Conservation (phyloP, 2,797 vertebrate genomes). For the Ispidina lecontei region DNA sequence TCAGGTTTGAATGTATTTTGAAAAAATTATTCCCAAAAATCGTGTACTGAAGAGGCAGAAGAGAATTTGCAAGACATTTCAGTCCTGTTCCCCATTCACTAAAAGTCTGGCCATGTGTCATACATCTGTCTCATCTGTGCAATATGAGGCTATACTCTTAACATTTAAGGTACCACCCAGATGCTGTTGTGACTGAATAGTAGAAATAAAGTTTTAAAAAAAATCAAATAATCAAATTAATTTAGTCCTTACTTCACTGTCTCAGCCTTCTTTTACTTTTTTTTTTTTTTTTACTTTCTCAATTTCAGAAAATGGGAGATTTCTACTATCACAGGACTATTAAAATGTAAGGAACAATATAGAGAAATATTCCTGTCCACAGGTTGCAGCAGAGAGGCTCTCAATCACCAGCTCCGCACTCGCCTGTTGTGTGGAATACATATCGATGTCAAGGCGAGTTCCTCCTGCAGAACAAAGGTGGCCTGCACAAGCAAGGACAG, state of each 20-base stretch:
- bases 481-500: not conserved
- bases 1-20: not conserved
- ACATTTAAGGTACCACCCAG: not conserved
- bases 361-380: not conserved
- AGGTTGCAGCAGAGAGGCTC: not conserved
- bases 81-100: not conserved
- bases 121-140: not conserved
- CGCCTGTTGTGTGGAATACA: constrained; percentile 56
- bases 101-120: not conserved
- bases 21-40: not conserved
- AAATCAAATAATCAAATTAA: not conserved
- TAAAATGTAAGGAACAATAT: not conserved
- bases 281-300: not conserved
- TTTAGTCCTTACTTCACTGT: not conserved
- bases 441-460: constrained; percentile 45
- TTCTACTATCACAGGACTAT: not conserved
- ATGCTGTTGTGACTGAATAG: not conserved
- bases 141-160: not conserved
- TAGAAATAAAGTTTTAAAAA: not conserved
- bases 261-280: not conserved
- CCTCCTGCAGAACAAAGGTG: constrained; percentile 32
- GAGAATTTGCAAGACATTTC: not conserved
- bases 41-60: not conserved
- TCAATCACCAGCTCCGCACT: not conserved
- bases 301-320: not conserved